phyloP scores from a whole-genome alignment of 2,113 vertebrate species.

The Psettodes erumei region DNA sequence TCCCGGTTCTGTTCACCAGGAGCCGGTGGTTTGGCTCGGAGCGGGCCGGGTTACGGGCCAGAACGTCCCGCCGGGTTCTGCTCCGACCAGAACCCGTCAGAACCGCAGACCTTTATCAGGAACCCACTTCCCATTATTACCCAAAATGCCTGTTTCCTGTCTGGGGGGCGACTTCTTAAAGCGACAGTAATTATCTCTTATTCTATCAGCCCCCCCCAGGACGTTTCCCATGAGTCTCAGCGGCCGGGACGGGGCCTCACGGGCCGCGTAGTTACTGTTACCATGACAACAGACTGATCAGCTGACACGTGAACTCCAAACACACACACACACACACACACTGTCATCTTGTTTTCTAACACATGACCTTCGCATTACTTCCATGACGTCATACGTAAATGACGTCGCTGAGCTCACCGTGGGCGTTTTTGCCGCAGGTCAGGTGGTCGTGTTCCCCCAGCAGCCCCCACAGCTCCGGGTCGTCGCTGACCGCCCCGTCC shows the following conservation, averaged over 20 bases:
- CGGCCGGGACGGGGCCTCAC: not conserved
- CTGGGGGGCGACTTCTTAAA: slow-evolving; percentile 22
- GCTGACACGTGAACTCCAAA: not conserved
- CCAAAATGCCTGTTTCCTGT: slow-evolving; percentile 48
- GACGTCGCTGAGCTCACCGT: slow-evolving; percentile 86
- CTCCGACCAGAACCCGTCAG: too few relatives aligned
- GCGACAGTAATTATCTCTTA: not conserved
- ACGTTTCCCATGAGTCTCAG: not conserved
- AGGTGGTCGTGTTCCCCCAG: slow-evolving; percentile 93
- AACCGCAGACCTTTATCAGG: slow-evolving; percentile 30
- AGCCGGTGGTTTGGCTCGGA: too few relatives aligned
- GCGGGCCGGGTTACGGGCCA: too few relatives aligned
- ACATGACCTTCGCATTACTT: too few relatives aligned
- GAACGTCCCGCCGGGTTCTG: too few relatives aligned
- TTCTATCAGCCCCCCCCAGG: not conserved
- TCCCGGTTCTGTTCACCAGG: too few relatives aligned
- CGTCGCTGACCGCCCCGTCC: slow-evolving; percentile 88
- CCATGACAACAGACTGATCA: too few relatives aligned
- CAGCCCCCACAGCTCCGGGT: slow-evolving; percentile 93
- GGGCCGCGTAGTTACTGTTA: not conserved
- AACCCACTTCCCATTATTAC: slow-evolving; percentile 12
- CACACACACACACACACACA: too few relatives aligned
- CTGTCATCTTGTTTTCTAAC: too few relatives aligned
- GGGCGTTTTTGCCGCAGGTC: slow-evolving; percentile 91
- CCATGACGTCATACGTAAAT: too few relatives aligned